These are phyloP conservation scores for Dynastes hyllus DNA, from an alignment of 2,888 invertebrate genomes.

Conservation along the genomic window DNA sequence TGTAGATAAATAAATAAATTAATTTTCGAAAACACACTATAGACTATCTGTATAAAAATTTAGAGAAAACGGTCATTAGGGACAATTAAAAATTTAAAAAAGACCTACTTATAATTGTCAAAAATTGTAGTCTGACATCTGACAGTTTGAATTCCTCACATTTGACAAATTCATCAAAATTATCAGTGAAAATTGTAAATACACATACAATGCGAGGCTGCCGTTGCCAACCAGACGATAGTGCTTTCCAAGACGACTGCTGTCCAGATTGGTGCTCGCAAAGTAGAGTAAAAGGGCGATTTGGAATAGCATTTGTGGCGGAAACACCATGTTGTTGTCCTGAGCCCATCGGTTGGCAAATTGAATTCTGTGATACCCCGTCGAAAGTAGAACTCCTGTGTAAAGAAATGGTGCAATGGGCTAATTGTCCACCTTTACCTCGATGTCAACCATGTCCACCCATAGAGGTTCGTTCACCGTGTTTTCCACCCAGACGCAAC, in stretches of 20 bases:
- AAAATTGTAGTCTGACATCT: background rate
- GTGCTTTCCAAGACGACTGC: conserved; percentile 42
- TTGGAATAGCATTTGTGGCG: conserved; percentile 66
- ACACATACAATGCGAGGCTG: conserved; percentile 49
- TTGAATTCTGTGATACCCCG: conserved; percentile 67
- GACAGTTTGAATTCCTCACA: background rate
- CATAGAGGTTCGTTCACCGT: conserved; percentile 53
- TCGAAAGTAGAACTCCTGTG: conserved; percentile 65
- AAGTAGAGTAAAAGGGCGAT: conserved; percentile 63
- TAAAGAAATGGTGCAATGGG: conserved; percentile 66
- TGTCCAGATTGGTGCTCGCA: conserved; percentile 50
- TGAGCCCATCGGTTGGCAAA: conserved; percentile 67
- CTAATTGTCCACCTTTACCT: conserved; percentile 64
- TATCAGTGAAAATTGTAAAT: conserved; percentile 24
- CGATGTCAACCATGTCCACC: conserved; percentile 58
- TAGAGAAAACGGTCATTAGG: too few species aligned
- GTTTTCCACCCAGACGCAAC: conserved; percentile 56
- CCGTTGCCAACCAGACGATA: conserved; percentile 40
- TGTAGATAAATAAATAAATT: too few species aligned
- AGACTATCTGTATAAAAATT: too few species aligned
- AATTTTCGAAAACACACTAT: too few species aligned
- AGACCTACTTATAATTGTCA: too few species aligned
- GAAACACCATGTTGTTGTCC: conserved; percentile 62
- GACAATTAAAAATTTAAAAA: too few species aligned
- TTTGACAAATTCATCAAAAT: conserved; percentile 24